Conservation (phyloP, 2,113 vertebrate species). For the Pelusios castaneus region DNA sequence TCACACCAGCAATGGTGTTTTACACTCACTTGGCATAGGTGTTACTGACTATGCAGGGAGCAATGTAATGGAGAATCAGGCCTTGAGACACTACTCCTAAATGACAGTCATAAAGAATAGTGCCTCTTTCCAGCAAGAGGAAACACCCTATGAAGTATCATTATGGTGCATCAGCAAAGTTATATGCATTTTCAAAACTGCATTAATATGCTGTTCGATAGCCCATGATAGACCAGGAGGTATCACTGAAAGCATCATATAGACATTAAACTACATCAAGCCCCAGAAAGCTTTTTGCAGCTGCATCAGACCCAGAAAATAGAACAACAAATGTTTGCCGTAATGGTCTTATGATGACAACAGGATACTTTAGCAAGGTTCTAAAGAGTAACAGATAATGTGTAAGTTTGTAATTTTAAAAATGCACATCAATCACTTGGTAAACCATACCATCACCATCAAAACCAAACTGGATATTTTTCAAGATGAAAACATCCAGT, state of each 20-base stretch:
- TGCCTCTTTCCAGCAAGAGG: background rate
- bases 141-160: background rate
- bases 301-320: background rate
- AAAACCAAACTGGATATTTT: background rate
- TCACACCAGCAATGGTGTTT: background rate
- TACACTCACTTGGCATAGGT: background rate
- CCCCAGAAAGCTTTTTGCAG: background rate
- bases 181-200: background rate
- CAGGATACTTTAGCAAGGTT: background rate
- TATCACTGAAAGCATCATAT: background rate
- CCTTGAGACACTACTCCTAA: background rate
- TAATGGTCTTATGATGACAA: accelerated
- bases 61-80: background rate
- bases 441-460: background rate
- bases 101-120: background rate
- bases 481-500: background rate
- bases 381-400: background rate
- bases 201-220: background rate
- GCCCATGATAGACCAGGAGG: background rate
- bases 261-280: background rate
- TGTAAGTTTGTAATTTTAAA: background rate
- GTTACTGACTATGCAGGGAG: background rate
- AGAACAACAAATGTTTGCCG: background rate
- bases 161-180: background rate
- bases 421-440: background rate